Base-by-base conservation (phyloP, 2,797 vertebrate species). In the Semaprochilodus insignis region DNA sequence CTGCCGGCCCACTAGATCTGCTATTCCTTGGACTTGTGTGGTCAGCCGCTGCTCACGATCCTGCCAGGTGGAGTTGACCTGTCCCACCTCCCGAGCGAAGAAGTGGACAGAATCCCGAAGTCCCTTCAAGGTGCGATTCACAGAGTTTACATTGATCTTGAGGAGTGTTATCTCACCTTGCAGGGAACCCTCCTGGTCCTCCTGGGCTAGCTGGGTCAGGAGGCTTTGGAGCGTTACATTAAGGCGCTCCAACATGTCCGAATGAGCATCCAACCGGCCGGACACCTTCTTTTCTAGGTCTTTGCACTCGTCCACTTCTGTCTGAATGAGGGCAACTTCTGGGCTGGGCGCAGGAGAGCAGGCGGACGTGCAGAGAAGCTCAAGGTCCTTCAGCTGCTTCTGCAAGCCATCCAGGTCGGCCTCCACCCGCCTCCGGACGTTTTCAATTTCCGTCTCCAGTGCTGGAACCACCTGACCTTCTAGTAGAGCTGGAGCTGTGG, bases 141-240 rank as follows among this genome's bases (percentile, higher is more conserved):
- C 93, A 0, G 97, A 97, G 91, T 98, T 97, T 82, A 99, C 93
- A 85, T 99, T 99, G 88, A 99, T 96, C 92, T 99, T 99, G 3
- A 99, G 94, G 70, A 99, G 91, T 3, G 97, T 99, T 89, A 99
- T 99, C 91, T 99, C 98, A 0, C 98, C 98, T 71, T 97, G 96
- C 74, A 99, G 91, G 0, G 92, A 88, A 19, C 94, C 96, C 0
- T 96, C 90, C 0, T 90, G 84, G 0, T 94, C 93, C 80, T 96
- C 96, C 80, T 95, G 94, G 73, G 96, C 92, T 0, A 98, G 93
- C 55, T 94, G 94, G 70, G 93, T 88, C 85, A 97, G 93, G 82
- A 99, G 93, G 85, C 93, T 94, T 59, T 96, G 92, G 85, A 99
- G 87, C 6, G 97, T 97, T 88, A 91, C 91, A 0, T 99, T 99